Evolutionary conservation across 2,797 vertebrate genomes (phyloP), one percentile per base, ranked within the genome.

Genomic region (Helarctos malayanus): DNA sequence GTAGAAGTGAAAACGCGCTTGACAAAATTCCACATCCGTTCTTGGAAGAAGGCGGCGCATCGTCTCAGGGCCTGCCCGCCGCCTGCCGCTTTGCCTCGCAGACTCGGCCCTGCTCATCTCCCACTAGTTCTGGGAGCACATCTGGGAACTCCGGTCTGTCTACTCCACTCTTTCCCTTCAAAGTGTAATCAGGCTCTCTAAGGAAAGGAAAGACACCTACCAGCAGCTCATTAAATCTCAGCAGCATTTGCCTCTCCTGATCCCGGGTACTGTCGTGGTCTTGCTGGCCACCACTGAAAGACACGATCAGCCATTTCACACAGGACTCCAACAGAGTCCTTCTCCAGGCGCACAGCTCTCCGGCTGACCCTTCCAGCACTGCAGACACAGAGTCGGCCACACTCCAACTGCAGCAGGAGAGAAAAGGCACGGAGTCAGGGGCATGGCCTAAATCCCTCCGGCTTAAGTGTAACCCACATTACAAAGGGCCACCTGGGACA

Each of bases 341-440:
- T 89, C 97, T 99, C 99, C 99, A 99, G 35, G 97, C 98, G 38
- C 56, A 96, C 68, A 98, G 95, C 73, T 99, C 97, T 82, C 98
- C 98, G 38, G 98, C 98, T 0, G 96, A 98, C 87, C 97, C 98
- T 19, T 97, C 90, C 97, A 99, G 98, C 84, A 98, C 98, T 57
- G 98, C 98, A 12, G 98, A 98, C 93, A 99, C 16, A 1, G 99
- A 97, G 88, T 99, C 99, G 7, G 99, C 99, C 83, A 99, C 97
- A 2, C 97, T 85, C 99, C 99, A 99, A 16, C 99, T 99, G 97
- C 78, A 97, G 86, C 83, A 97, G 93, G 18, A 56, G 81, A 88
- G 3, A 32, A 29, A 23, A 45, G 47, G 41, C 47, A 9, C 32
- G 21, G n/a, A 41, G 73, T 89, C 18, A 59, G 2, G 47, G 10